These are phyloP conservation scores for Corapipo altera DNA, from an alignment of 2,113 vertebrate species.

Conservation along the genomic window DNA sequence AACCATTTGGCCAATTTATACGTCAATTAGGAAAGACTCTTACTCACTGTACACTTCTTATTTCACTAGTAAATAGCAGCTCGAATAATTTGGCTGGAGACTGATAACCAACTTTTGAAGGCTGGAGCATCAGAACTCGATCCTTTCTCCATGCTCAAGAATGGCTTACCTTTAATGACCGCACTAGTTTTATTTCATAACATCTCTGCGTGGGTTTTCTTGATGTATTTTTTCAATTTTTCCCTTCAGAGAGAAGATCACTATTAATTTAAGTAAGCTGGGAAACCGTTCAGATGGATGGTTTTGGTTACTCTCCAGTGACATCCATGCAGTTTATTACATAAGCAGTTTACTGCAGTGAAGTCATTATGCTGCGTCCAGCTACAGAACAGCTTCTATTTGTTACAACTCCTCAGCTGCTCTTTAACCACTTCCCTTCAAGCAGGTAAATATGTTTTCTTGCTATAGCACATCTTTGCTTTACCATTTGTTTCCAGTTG, in stretches of 20 bases:
- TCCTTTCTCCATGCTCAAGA: background rate
- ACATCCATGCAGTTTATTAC: conserved; percentile 54
- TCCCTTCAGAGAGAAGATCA: conserved; percentile 3
- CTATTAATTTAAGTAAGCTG: conserved; percentile 34
- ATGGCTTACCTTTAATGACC: background rate
- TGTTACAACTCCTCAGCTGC: background rate
- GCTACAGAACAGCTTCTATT: background rate
- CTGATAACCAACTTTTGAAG: background rate
- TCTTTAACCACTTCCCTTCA: background rate
- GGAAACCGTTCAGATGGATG: conserved; percentile 31
- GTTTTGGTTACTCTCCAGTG: conserved; percentile 32
- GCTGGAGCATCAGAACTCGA: background rate
- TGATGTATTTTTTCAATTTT: conserved; percentile 20
- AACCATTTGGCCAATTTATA: conserved; percentile 57
- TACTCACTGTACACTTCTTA: background rate
- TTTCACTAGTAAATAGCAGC: background rate
- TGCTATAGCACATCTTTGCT: background rate
- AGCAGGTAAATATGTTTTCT: background rate
- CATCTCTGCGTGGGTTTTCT: background rate
- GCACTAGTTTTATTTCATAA: background rate
- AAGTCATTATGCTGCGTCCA: background rate
- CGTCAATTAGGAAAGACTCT: background rate
- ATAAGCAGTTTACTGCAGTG: conserved; percentile 58
- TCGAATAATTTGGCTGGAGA: background rate
- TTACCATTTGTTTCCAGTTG: background rate